phyloP scores from a whole-genome alignment of 2,888 invertebrate genomes.

The Schizaphis graminum region DNA sequence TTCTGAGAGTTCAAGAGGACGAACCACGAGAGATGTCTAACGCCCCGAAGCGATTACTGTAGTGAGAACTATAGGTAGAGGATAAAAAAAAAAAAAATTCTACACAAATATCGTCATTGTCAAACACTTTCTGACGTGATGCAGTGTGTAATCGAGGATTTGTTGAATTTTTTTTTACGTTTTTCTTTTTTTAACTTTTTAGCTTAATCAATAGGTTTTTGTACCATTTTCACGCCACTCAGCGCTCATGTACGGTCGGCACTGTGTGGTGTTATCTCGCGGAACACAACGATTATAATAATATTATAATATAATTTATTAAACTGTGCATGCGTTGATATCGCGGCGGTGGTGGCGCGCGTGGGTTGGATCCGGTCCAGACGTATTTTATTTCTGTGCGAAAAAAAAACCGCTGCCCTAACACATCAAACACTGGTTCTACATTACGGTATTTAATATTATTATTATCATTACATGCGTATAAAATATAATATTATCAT shows the following conservation, averaged over 20 bases:
- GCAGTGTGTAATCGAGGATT: not conserved
- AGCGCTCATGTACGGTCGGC: not conserved
- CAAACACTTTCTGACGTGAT: not conserved
- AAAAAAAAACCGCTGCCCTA: not conserved
- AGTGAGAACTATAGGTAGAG: no score
- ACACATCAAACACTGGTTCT: not conserved
- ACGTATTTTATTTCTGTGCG: slow-evolving; percentile 1
- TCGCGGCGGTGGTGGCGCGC: not conserved
- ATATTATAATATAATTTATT: not conserved
- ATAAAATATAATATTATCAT: not conserved
- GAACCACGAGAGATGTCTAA: not conserved
- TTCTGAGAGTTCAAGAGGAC: not conserved
- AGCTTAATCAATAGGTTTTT: not conserved
- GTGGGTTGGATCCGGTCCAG: slow-evolving; percentile 57
- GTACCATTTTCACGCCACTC: not conserved
- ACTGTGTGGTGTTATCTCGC: not conserved
- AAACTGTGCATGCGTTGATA: not conserved
- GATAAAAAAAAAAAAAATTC: not conserved
- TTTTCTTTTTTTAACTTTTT: not conserved
- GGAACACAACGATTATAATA: not conserved
- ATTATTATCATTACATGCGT: not conserved
- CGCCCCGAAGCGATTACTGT: not conserved
- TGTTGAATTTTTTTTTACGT: not conserved
- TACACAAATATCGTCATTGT: not conserved
- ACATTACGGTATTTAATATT: not conserved